Conservation (phyloP, 2,113 vertebrate species). For the Elachura formosa region DNA sequence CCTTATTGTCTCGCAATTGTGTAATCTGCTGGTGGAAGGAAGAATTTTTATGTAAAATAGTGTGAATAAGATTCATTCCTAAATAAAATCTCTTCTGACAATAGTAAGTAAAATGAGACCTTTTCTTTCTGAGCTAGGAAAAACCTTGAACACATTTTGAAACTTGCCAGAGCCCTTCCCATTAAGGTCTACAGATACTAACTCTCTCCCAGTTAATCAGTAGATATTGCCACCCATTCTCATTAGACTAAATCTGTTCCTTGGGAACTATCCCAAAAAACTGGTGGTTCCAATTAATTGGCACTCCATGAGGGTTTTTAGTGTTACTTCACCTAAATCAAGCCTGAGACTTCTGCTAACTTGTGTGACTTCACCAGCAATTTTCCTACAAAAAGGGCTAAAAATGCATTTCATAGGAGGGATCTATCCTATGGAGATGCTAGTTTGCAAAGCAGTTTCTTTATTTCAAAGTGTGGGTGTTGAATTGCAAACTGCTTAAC, state of each 20-base stretch:
- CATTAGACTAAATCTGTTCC: constrained; percentile 2
- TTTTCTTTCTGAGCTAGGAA: neutral
- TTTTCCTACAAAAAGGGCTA: neutral
- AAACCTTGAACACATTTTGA: neutral
- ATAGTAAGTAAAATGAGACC: neutral
- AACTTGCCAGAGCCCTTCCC: neutral
- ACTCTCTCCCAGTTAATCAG: neutral
- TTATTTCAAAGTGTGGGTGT: neutral
- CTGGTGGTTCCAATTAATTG: constrained; percentile 20
- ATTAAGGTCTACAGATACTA: neutral
- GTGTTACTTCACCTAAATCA: neutral
- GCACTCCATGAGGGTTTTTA: neutral
- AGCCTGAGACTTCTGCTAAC: neutral
- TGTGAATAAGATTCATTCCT: neutral
- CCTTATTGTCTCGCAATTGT: neutral
- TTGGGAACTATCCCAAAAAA: neutral
- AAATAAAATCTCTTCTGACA: neutral
- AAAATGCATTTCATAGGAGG: neutral
- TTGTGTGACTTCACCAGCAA: neutral
- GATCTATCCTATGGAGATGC: neutral
- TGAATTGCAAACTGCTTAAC: neutral
- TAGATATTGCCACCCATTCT: constrained; percentile 10
- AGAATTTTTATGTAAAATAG: neutral
- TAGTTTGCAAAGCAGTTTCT: neutral
- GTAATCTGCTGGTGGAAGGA: neutral